phyloP scores from a whole-genome alignment of 2,797 vertebrate species.

The Phataginus tetradactyla region DNA sequence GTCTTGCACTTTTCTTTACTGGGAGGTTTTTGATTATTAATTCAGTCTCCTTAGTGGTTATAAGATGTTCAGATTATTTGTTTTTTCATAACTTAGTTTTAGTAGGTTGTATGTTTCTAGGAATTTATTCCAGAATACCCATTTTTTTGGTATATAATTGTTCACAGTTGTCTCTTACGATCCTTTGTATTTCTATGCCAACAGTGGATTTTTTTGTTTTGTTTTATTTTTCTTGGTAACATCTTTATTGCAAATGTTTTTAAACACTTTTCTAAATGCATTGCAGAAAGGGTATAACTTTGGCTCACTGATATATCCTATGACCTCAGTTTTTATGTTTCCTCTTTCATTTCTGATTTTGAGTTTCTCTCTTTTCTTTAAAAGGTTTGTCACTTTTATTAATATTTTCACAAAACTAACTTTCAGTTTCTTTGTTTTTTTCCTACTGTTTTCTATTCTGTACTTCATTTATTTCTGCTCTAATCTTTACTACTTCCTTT shows the following conservation, averaged over 20 bases:
- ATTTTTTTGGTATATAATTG: neutral
- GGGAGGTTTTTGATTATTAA: neutral
- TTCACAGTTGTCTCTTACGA: neutral
- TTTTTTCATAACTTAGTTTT: neutral
- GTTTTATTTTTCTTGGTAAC: neutral
- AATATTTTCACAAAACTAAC: neutral
- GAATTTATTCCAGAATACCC: neutral
- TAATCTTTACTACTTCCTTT: neutral
- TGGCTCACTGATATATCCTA: too few relatives aligned
- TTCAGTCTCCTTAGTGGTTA: neutral
- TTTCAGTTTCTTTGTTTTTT: neutral
- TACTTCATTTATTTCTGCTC: neutral
- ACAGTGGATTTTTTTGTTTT: neutral
- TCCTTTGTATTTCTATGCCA: neutral
- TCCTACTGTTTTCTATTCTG: neutral
- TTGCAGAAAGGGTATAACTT: neutral
- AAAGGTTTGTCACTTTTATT: neutral
- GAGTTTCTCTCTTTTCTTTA: neutral
- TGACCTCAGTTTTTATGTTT: neutral
- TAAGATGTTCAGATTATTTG: neutral
- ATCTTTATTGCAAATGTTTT: neutral
- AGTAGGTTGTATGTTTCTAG: neutral
- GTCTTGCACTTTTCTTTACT: neutral
- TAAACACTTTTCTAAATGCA: neutral
- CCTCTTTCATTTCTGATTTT: neutral